Evolutionary conservation across 2,888 invertebrate species (phyloP), one percentile per base, ranked within the genome.

Genomic region (Coelopa pilipes): DNA sequence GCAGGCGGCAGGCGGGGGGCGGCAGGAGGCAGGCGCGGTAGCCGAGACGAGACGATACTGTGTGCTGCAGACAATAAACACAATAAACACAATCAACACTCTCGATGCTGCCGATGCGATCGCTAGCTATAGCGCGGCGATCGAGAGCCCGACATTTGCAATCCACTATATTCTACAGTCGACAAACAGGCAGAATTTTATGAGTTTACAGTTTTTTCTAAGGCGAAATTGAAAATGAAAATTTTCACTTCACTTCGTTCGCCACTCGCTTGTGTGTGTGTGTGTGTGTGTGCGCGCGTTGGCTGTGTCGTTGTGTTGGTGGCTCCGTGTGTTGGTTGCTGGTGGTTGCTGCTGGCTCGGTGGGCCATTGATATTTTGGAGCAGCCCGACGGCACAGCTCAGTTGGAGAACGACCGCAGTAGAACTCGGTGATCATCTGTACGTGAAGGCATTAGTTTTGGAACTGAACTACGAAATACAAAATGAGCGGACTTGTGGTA

Each of bases 181-280:
- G 47, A 74, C 72, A 59, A 60, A 65, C 70, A 69, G 46, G 34
- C 47, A 65, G 67, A 59, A 72, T 69, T 70, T 73, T 70, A 72
- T 72, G 72, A 77, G 77, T 83, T 84, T 84, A 83, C 83, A 83
- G 84, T 84, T 80, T 79, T 84, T 83, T 84, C 70, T 59, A 69
- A 72, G 63, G 59, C 60, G 55, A 69, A 73, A 72, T 72, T 62
- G 70, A 70, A 75, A 73, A 72, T 53, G 34, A 62, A 70, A 73
- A 70, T 62, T 55, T 53, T 69, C 63, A 67, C 50, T 73, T 60
- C 60, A 24, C 60, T 59, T 67, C 60, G 68, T 68, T 68, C n/a
- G 13, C 15, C n/a, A 15, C 21, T 57, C 4, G 47, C 19, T 34
- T 68, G 50, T 62, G 59, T 21, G 70, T 68, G 65, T 53, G 63